Evolutionary conservation across 2,797 vertebrate species (phyloP), one percentile per base, ranked within the genome.

Genomic region (Pangasius macronema): DNA sequence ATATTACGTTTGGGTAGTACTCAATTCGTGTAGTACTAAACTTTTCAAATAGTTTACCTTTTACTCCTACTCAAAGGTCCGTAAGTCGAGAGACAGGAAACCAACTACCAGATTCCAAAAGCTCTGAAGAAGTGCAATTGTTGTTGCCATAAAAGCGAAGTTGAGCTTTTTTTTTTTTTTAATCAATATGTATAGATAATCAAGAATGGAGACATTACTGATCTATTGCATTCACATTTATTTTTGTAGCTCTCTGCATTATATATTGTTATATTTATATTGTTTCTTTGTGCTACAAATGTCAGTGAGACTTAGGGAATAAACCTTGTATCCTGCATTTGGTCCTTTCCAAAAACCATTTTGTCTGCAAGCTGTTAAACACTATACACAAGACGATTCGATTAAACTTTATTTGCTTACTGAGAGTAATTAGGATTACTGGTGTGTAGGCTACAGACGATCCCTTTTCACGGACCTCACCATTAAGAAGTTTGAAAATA

Each of bases 401-500:
- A 79, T 83, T 79, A 36, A 59, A 59, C 36, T 68, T 42, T 20
- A 33, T 39, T 67, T 67, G 46, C 4, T 70, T 73, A 75, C 27
- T 46, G 9, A 49, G 39, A 33, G 42, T 33, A 61, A 33, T 63
- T 59, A 76, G 27, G 53, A 83, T 83, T n/a, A 36, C 1, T 75
- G 11, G 4, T 30, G 18, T 53, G n/a, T 73, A 24, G 49, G 13
- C 24, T 27, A 67, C 16, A 67, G 22, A 33, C 11, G 36, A 65
- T 10, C 14, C 39, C 51, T 73, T 88, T 82, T 49, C 76, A 82
- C 27, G 55, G 68, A 85, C n/a, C 22, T 73, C 51, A 51, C 24
- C 65, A 30, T 11, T 65, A 8, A 76, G 49, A 80, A 18, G 16
- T 39, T 85, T 51, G 14, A 87, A 70, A 75, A 36, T 68, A 76